Evolutionary conservation across 2,113 vertebrate species (phyloP).

Genomic region (Castor canadensis): DNA sequence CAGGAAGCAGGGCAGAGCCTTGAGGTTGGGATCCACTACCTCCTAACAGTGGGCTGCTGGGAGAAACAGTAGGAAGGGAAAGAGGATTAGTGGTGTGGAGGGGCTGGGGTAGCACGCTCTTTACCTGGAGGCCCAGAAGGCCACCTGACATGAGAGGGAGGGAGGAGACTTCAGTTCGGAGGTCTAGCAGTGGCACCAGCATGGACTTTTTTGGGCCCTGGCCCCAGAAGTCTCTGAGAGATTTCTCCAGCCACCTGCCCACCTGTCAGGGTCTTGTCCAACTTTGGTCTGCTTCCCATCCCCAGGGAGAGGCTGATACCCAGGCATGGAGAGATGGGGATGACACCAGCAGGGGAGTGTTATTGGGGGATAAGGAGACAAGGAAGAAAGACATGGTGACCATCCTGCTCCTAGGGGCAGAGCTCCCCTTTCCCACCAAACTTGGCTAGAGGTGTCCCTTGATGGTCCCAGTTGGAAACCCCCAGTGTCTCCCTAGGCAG

Average conservation of each 20-base stretch:
- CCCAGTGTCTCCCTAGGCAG: not conserved
- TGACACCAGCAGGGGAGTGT: not conserved
- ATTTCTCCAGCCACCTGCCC: no score
- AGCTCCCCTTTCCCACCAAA: not conserved
- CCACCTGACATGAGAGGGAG: accelerated
- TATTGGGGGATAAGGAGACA: not conserved
- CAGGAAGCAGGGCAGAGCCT: not conserved
- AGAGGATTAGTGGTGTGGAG: not conserved
- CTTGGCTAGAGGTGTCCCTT: not conserved
- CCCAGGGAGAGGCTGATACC: not conserved
- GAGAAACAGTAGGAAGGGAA: not conserved
- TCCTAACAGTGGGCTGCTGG: not conserved
- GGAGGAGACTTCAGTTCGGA: not conserved
- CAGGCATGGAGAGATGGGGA: not conserved
- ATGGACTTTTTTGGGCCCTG: not conserved
- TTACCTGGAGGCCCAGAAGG: not conserved
- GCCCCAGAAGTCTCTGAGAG: not conserved
- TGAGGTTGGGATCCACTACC: not conserved
- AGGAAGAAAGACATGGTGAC: not conserved
- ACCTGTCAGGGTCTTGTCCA: not conserved
- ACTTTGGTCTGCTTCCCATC: not conserved
- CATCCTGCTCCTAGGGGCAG: not conserved
- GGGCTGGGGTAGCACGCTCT: not conserved
- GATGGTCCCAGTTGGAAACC: not conserved
- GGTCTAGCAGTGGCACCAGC: not conserved